A percentile compares a stretch with the other conserved stretches of the same genome.
Evolutionary conservation across 92 coral and sea anemone genomes (phyloP).

Genomic region (Phenganax subtilis): DNA sequence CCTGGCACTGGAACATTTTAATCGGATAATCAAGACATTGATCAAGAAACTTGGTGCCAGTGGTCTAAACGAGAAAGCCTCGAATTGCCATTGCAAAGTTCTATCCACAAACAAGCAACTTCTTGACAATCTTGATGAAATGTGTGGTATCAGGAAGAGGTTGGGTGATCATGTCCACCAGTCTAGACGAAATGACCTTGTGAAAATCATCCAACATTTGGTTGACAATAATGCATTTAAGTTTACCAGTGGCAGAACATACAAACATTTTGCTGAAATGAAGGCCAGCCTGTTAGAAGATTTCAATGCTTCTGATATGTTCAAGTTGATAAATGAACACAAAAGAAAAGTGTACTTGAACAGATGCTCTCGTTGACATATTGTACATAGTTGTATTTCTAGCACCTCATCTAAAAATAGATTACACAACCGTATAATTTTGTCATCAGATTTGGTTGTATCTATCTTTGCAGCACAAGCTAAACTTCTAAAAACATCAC

Average conservation of each 20-base stretch:
- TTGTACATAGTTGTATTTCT: too few relatives aligned
- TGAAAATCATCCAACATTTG: conserved; percentile 12
- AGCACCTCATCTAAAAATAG: too few relatives aligned
- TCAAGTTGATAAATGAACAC: conserved; percentile 29
- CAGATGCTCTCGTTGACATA: conserved; percentile 18
- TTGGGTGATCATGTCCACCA: conserved; percentile 6
- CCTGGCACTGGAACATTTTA: not conserved
- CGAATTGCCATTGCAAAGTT: conserved; percentile 43
- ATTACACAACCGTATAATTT: too few relatives aligned
- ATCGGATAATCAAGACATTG: conserved; percentile 9
- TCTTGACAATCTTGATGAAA: conserved; percentile 29
- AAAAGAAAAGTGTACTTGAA: conserved; percentile 12
- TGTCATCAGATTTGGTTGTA: too few relatives aligned
- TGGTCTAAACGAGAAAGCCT: conserved; percentile 9
- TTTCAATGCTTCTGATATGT: conserved; percentile 27
- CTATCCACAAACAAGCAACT: conserved; percentile 31
- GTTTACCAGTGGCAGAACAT: conserved; percentile 22
- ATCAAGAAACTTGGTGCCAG: conserved; percentile 11
- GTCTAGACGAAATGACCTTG: conserved; percentile 11
- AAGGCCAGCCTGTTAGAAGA: conserved; percentile 23
- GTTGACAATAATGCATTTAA: conserved; percentile 21
- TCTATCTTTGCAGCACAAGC: too few relatives aligned
- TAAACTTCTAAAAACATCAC: not conserved
- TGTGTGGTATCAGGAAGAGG: conserved; percentile 23
- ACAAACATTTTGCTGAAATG: conserved; percentile 19